These are phyloP conservation scores for Salmo trutta DNA, from an alignment of 2,797 vertebrate genomes.

Conservation along the genomic window DNA sequence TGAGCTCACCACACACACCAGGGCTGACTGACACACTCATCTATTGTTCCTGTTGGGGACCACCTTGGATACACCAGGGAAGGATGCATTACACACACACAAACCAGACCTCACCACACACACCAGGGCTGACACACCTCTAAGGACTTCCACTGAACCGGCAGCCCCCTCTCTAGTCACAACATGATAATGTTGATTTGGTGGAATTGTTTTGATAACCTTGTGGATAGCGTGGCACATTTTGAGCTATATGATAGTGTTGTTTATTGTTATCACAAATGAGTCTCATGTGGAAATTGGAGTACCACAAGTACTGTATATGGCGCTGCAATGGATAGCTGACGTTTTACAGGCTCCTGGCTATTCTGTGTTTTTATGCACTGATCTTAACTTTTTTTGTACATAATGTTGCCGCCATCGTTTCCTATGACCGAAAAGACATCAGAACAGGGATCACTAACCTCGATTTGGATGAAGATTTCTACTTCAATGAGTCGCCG, in stretches of 20 bases:
- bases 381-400: too few species aligned
- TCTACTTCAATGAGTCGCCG: too few species aligned
- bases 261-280: not conserved
- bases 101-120: conserved; percentile 28
- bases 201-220: conserved; percentile 14
- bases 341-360: too few species aligned
- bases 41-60: not conserved
- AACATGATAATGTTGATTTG: not conserved
- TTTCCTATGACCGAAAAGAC: too few species aligned
- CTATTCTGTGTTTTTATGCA: too few species aligned
- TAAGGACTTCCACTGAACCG: conserved; percentile 10
- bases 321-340: too few species aligned
- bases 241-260: not conserved
- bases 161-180: not conserved
- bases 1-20: conserved; percentile 16
- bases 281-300: not conserved
- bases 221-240: not conserved
- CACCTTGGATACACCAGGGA: not conserved
- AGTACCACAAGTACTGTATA: not conserved
- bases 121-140: conserved; percentile 1
- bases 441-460: too few species aligned
- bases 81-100: not conserved
- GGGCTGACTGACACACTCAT: not conserved
- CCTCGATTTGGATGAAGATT: too few species aligned
- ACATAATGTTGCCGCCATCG: too few species aligned